Evolutionary conservation across 2,113 vertebrate species (phyloP), one percentile per base, ranked within the genome.

Genomic region (Suricata suricatta): DNA sequence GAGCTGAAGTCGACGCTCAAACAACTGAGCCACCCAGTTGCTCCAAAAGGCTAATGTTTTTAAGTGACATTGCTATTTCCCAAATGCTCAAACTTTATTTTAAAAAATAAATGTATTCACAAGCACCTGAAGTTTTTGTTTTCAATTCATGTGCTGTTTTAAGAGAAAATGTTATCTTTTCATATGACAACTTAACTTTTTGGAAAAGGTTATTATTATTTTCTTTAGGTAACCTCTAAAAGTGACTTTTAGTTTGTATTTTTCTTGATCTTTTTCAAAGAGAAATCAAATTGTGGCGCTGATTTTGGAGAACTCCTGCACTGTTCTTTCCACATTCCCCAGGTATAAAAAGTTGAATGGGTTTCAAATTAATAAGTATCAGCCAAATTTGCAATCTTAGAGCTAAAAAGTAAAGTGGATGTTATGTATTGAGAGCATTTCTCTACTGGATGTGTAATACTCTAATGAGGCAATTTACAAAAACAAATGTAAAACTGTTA

Each of bases 301-400:
- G 97, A 89, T 92, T 96, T 96, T 95, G 87, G 87, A 92, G 92
- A 66, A 84, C n/a, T 93, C 21, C 66, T 84, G 1, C 23, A 93
- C 50, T 64, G 27, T 76, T 76, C 94, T 96, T 97, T 97, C 97
- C 95, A 97, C 96, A 96, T 90, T 92, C 41, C 83, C 90, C 96
- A 97, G 74, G 94, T 97, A 69, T 97, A 92, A 98, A 96, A 97
- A 97, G 84, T 17, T 88, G 66, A 98, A 76, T 87, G 54, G 74
- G 72, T 96, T 97, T 95, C 94, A 93, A 98, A 90, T 96, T 64
- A 96, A 90, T 84, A 89, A 89, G 14, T 66, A 93, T 95, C 93
- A 87, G 94, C 80, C 95, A 98, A 95, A 84, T 87, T 76, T 81
- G 60, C 91, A 91, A 82, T 66, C 47, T 85, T 63, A 88, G n/a